Evolutionary conservation across 2,888 invertebrate genomes (phyloP), one percentile per base, ranked within the genome.

Genomic region (Melikaiella ostensackeni): DNA sequence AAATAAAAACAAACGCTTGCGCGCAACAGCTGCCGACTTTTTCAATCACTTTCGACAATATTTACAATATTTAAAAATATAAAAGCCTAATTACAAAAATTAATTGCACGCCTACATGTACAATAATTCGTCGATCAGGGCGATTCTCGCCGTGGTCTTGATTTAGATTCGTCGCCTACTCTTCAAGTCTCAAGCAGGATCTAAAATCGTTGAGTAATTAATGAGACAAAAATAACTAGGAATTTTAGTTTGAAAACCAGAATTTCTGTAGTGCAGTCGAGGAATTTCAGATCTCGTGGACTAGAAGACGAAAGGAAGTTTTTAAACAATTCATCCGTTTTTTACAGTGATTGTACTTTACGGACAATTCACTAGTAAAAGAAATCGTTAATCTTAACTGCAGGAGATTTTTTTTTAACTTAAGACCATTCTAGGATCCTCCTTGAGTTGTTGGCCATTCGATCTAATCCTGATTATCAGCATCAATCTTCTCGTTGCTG

Each of bases 1-100:
- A 70, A 70, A 70, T 70, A 70, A 70, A 70, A 70, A 70, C 50
- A 70, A 70, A 70, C 50, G 70, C 50, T 24, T 30, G 70, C 70
- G 70, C 70, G 30, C 24, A 66, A 66, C 42, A 66, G 70, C 50
- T 70, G 70, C 50, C 70, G 46, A 70, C 50, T 50, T 70, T 66
- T 70, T 70, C 19, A 50, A 70, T 70, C 70, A 50, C 70, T 70
- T 50, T 70, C 46, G 46, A 50, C 46, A 70, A 50, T 70, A 70
- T 70, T 50, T 70, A 70, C 70, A 70, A n/a, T 66, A 30, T 70
- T 30, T 27, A 70, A 46, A 50, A 24, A 8, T 64, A 64, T 50
- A 70, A 70, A 70, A 70, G 50, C 66, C n/a, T 70, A 70, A 70
- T 70, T 70, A 70, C 50, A 70, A 50, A 30, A 59, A 59, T 59